These are phyloP conservation scores for Hippopotamus amphibius DNA, from an alignment of 2,113 vertebrate genomes.

Conservation along the genomic window DNA sequence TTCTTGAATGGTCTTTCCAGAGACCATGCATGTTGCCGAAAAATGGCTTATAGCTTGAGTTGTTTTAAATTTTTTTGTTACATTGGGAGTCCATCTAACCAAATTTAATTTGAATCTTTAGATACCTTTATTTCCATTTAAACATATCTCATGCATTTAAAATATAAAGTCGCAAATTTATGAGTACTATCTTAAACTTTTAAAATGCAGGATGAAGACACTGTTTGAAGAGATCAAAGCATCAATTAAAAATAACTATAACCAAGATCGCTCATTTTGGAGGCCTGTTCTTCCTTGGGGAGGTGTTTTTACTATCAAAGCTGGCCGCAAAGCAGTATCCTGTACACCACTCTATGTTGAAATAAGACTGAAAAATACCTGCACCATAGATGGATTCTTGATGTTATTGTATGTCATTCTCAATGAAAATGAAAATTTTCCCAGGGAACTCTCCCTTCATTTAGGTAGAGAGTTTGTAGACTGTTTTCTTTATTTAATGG, in stretches of 20 bases:
- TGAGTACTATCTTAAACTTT: slow-evolving; percentile 55
- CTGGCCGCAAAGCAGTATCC: slow-evolving; percentile 92
- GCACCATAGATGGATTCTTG: slow-evolving; percentile 95
- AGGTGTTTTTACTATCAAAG: slow-evolving; percentile 92
- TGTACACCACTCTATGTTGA: slow-evolving; percentile 93
- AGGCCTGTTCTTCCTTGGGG: slow-evolving; percentile 95
- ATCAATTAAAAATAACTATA: slow-evolving; percentile 92
- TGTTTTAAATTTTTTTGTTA: slow-evolving; percentile 30
- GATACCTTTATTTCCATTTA: slow-evolving; percentile 35
- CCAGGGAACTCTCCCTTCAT: slow-evolving; percentile 90
- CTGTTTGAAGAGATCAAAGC: slow-evolving; percentile 95
- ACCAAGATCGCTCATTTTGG: slow-evolving; percentile 93
- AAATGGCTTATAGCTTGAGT: not conserved
- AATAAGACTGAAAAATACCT: slow-evolving; percentile 94
- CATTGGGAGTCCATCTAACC: not conserved
- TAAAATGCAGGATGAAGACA: slow-evolving; percentile 90
- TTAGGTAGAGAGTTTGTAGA: slow-evolving; percentile 93
- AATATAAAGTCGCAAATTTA: slow-evolving; percentile 26
- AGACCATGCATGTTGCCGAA: not conserved
- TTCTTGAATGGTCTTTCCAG: slow-evolving; percentile 47
- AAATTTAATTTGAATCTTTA: slow-evolving; percentile 51
- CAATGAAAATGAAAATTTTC: slow-evolving; percentile 91
- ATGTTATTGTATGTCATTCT: slow-evolving; percentile 95
- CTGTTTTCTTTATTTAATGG: slow-evolving; percentile 94
- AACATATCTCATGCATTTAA: not conserved